These are phyloP conservation scores for Xerus inauris DNA, from an alignment of 2,113 vertebrate species.

Conservation along the genomic window DNA sequence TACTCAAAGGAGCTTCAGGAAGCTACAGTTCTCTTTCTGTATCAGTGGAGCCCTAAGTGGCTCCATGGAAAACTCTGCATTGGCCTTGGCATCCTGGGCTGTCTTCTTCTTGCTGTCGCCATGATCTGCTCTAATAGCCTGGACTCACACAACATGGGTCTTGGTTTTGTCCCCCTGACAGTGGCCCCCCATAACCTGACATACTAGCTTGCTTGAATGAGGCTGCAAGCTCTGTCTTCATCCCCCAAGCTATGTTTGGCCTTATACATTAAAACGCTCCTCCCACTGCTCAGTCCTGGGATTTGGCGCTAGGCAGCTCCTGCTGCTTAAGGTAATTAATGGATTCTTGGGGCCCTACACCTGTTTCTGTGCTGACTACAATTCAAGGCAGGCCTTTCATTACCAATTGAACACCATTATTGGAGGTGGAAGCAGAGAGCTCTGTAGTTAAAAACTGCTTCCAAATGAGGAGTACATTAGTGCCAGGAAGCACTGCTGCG, in stretches of 20 bases:
- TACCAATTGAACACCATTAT: background rate
- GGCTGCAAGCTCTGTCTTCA: background rate
- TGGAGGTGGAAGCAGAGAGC: background rate
- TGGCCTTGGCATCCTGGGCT: background rate
- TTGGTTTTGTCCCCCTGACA: conserved; percentile 23
- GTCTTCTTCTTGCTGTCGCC: background rate
- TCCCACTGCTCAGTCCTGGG: conserved; percentile 60
- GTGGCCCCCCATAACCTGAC: background rate
- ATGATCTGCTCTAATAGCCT: background rate
- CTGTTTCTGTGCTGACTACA: conserved; percentile 63
- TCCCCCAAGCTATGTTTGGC: conserved; percentile 54
- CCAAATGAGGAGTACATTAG: background rate
- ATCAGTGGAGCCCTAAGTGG: background rate
- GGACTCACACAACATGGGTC: background rate
- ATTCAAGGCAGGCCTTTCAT: conserved; percentile 46
- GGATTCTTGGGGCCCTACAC: conserved; percentile 55
- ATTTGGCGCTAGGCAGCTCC: conserved; percentile 43
- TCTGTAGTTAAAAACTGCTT: background rate
- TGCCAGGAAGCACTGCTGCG: background rate
- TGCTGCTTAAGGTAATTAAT: conserved; percentile 76
- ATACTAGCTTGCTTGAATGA: conserved; percentile 30
- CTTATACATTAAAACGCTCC: conserved; percentile 70
- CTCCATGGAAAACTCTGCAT: background rate
- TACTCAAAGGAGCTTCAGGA: background rate
- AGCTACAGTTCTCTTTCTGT: background rate